These are phyloP conservation scores for Alfaro cultratus DNA, from an alignment of 2,797 vertebrate species.

Conservation along the genomic window DNA sequence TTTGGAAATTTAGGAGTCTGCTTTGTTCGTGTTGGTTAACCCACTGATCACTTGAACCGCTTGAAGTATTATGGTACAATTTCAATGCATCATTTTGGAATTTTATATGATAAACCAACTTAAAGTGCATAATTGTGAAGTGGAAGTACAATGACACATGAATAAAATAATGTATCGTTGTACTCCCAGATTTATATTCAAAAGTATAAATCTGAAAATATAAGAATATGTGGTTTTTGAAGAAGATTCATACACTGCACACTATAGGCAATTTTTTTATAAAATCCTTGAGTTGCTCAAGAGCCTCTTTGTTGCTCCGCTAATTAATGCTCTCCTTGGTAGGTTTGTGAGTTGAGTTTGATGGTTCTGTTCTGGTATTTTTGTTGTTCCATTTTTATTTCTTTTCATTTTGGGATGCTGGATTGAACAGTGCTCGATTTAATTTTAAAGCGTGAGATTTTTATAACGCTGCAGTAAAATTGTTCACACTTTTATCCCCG, in stretches of 20 bases:
- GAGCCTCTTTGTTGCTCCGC: not conserved
- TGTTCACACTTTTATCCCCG: not conserved
- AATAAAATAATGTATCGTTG: not conserved
- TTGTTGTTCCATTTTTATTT: not conserved
- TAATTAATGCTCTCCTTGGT: not conserved
- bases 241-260: not conserved
- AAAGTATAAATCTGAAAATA: not conserved
- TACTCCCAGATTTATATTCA: not conserved
- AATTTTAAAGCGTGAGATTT: not conserved
- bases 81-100: not conserved
- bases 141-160: not conserved
- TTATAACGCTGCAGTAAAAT: not conserved
- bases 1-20: not conserved
- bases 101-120: not conserved
- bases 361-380: not conserved
- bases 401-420: not conserved
- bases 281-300: not conserved
- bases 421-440: too few relatives aligned
- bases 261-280: too few relatives aligned
- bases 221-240: too few relatives aligned
- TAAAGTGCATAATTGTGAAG: not conserved
- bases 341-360: not conserved
- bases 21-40: conserved; percentile 36
- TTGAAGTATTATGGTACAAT: conserved; percentile 62
- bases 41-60: conserved; percentile 66